Evolutionary conservation across 2,888 invertebrate genomes (phyloP).

Genomic region (Pyralis farinalis): DNA sequence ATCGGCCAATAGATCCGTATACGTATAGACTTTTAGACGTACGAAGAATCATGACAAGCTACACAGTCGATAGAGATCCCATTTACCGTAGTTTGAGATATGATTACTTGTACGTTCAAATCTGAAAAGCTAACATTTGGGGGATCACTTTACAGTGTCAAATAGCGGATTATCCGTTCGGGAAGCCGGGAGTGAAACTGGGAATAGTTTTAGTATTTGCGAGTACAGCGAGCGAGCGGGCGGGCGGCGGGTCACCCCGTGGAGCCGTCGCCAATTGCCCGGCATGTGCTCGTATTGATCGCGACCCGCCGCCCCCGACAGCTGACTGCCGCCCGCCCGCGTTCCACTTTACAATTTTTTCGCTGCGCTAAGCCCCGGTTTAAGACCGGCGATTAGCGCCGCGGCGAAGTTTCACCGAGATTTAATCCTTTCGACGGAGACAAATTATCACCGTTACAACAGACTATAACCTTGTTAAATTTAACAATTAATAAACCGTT

Average conservation of each 20-base stretch:
- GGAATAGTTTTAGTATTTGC: constrained; percentile 20
- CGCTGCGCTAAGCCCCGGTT: not conserved
- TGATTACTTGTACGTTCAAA: constrained; percentile 14
- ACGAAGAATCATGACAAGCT: too few species aligned
- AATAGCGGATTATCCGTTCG: constrained; percentile 18
- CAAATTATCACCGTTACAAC: not conserved
- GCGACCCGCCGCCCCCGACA: constrained; percentile 8
- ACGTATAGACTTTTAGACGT: not conserved
- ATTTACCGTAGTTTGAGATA: not conserved
- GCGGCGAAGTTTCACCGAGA: not conserved
- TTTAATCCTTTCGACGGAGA: too few species aligned
- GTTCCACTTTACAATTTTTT: not conserved
- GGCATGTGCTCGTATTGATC: constrained; percentile 46
- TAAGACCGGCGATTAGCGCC: not conserved
- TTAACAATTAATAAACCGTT: not conserved
- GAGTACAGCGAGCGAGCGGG: constrained; percentile 15
- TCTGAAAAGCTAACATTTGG: constrained; percentile 22
- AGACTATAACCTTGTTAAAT: not conserved
- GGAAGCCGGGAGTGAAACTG: constrained; percentile 8
- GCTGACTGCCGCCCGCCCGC: not conserved
- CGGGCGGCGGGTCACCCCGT: too few species aligned
- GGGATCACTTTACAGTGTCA: constrained; percentile 26
- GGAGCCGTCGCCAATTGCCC: constrained; percentile 27
- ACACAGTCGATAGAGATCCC: not conserved
- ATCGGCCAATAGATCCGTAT: not conserved